Base-by-base conservation (phyloP, 1,140 invertebrate species). In the Drosophila carrolli region DNA sequence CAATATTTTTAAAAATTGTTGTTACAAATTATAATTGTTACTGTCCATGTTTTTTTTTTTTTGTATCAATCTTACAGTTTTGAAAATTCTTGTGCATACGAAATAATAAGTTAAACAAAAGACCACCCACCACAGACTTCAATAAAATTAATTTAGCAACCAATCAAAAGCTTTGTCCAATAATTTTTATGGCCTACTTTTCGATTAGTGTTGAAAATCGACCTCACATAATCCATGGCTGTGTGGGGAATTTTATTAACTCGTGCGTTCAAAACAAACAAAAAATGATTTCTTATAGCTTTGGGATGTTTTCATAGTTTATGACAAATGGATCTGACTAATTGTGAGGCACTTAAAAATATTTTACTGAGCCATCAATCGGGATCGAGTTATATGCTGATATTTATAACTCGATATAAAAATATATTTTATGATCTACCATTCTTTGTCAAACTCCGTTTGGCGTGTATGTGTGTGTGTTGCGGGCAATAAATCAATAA, bases 401-500 rank as follows among this genome's bases (percentile, higher is more conserved):
- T 50, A 73, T 56, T 63, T 74, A 74, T 63, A 72, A 32, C 43
- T 47, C 43, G 29, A 44, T 72, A 47, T 72, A 54, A 46, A 74
- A 47, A 75, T 53, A 48, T 68, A 48, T 71, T 77, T 77, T 70
- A 77, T 60, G 73, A 76, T 75, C 60, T 75, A 56, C 59, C 51
- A 44, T 57, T 75, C 43, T 63, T 56, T 65, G 50, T 56, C 44
- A 32, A 48, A 32, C 51, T 23, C 23, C 44, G 44, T 23, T 23
- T 44, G 44, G 13, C 54, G 38, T 48, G 54, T 46, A 35, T 61
- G 53, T 46, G 41, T 46, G 37, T 37, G 35, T 75, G 71, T 74
- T 72, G 72, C 51, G 46, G 68, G 73, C 77, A 55, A 83, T 88
- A 88, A 88, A 84, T 88, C 76, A 88, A 80, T 88, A 88, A 83